A percentile compares a stretch with the other conserved stretches of the same genome.
Conservation (phyloP, 2,888 invertebrate genomes). For the Hartigia nigra region DNA sequence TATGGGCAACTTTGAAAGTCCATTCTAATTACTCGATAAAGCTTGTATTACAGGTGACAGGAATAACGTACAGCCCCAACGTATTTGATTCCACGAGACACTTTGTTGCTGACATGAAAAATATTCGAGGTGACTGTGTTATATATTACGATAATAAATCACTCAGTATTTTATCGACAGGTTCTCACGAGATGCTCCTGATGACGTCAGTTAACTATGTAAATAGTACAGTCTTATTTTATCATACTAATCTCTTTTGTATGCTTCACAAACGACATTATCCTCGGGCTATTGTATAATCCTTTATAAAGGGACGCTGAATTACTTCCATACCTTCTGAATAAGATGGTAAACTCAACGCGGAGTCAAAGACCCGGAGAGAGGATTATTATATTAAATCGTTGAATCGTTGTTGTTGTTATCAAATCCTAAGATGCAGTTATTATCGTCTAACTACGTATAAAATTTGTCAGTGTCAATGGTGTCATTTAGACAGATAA, state of each 20-base stretch:
- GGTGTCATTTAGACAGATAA: not conserved
- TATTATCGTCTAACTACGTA: not conserved
- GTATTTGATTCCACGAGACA: not conserved
- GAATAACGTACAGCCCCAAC: not conserved
- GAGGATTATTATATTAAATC: not conserved
- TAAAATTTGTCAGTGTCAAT: not conserved
- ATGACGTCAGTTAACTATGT: not conserved
- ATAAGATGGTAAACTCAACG: not conserved
- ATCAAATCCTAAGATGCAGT: not conserved
- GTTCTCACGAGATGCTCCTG: not conserved
- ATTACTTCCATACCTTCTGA: not conserved
- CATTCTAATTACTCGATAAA: not conserved
- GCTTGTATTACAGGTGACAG: not conserved
- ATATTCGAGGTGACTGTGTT: not conserved
- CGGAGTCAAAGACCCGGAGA: not conserved
- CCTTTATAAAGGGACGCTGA: not conserved
- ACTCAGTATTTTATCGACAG: not conserved
- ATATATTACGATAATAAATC: not conserved
- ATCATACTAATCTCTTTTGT: too few species aligned
- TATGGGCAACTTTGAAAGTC: not conserved
- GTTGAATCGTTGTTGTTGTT: not conserved
- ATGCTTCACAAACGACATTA: not conserved
- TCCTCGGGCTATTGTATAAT: not conserved
- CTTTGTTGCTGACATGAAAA: not conserved
- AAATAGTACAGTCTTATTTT: too few species aligned